phyloP scores from a whole-genome alignment of 2,797 vertebrate genomes.

The Hoplostethus mediterraneus region DNA sequence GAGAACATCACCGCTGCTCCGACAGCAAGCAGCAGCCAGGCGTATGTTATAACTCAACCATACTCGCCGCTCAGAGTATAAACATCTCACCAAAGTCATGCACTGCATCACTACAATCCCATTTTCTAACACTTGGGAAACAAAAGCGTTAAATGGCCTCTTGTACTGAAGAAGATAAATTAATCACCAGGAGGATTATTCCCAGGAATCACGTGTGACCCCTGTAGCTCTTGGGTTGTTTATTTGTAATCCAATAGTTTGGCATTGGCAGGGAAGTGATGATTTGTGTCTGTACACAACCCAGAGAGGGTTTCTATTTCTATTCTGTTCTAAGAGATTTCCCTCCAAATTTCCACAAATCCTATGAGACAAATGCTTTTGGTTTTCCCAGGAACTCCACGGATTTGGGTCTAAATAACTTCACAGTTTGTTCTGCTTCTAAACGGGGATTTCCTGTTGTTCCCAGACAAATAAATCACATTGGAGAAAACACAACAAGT shows the following conservation, averaged over 20 bases:
- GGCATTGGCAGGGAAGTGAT: not conserved
- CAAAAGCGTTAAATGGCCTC: conserved; percentile 56
- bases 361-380: conserved; percentile 50
- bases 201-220: conserved; percentile 40
- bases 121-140: conserved; percentile 4
- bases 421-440: conserved; percentile 61
- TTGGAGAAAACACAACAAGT: conserved; percentile 44
- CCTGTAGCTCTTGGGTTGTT: conserved; percentile 44
- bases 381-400: conserved; percentile 45
- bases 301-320: conserved; percentile 47
- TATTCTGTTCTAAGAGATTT: too few relatives aligned
- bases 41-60: conserved; percentile 52
- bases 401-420: conserved; percentile 38
- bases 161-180: conserved; percentile 43
- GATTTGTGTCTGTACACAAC: conserved; percentile 23
- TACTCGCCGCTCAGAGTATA: conserved; percentile 57
- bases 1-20: not conserved
- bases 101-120: conserved; percentile 41
- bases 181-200: conserved; percentile 48
- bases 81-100: conserved; percentile 53
- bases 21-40: too few relatives aligned
- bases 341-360: conserved; percentile 54
- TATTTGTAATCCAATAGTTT: conserved; percentile 35
- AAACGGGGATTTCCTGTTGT: conserved; percentile 85
- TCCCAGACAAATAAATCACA: conserved; percentile 75